Base-by-base conservation (phyloP, 92 coral and sea anemone genomes). In the Galaxea fascicularis region DNA sequence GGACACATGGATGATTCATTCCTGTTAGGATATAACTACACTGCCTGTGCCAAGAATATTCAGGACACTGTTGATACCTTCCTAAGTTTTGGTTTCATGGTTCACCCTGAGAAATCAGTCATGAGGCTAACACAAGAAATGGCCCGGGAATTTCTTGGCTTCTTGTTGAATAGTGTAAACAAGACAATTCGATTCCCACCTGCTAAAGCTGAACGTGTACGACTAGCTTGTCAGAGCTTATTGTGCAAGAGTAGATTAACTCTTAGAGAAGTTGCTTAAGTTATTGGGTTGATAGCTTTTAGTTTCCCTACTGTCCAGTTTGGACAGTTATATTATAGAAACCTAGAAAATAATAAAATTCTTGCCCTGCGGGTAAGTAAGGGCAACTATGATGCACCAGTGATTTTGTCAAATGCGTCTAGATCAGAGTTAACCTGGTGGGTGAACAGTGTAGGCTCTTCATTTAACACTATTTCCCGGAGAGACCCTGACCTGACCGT, bases 1-100 rank as follows among this genome's bases (percentile, higher is more conserved):
- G 87, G 87, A 14, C 79, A 82, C 58, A 82, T 82, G 47, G 89
- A 85, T 80, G 93, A 85, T 73, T 79, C 87, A 8, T 78, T 89
- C 10, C 93, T 85, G n/a, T 24, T 89, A 51, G 84, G 93, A 18
- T 89, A 79, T 74, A 66, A 26, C 13, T 57, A 73, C 54, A 11
- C 14, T 6, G 41, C 78, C 18, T 82, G 87, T 72, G 56, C 27
- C n/a, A 20, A 65, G n/a, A 82, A 82, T 63, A 60, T 82, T 15
- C n/a, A 26, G 24, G 58, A 82, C 11, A 46, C 79, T 4, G 80
- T 83, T 62, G 49, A 83, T 24, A 41, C 25, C 11, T 83, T 83
- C 39, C 52, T 47, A 15, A 58, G 73, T 4, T 71, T 84, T 59
- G 88, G 88, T 51, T 74, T 84, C 29, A 69, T 68, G 0, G 22